Evolutionary conservation across 53 echinoderm and acorn worm species (phyloP).

Genomic region (Paracentrotus lividus): DNA sequence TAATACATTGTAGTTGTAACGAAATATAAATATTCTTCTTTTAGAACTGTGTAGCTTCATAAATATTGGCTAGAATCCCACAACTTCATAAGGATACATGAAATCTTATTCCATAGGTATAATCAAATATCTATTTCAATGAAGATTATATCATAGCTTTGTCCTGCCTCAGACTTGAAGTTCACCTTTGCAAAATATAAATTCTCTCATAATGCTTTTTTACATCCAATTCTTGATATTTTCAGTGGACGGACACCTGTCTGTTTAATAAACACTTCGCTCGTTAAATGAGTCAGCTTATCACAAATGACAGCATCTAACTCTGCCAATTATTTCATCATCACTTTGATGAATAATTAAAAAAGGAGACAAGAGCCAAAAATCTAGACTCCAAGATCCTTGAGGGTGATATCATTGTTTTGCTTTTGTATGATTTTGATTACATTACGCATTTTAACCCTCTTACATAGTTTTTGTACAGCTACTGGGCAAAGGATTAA

Average conservation of each 20-base stretch:
- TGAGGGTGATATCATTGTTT: background rate
- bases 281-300: background rate
- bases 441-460: background rate
- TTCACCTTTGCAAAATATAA: too few relatives aligned
- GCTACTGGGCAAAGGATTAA: background rate
- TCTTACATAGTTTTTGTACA: background rate
- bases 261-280: background rate
- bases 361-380: background rate
- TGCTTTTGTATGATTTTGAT: background rate
- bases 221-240: background rate
- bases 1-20: too few relatives aligned
- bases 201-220: background rate
- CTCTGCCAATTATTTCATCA: background rate
- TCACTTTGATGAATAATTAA: background rate
- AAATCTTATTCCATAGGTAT: too few relatives aligned
- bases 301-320: conserved; percentile 3
- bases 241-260: background rate
- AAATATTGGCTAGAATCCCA: too few relatives aligned
- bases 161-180: background rate
- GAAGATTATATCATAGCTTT: background rate
- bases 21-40: too few relatives aligned
- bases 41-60: too few relatives aligned
- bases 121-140: background rate
- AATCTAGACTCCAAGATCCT: background rate
- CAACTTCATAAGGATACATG: too few relatives aligned